Evolutionary conservation across 2,888 invertebrate genomes (phyloP), one percentile per base, ranked within the genome.

Genomic region (Cephonodes hylas): DNA sequence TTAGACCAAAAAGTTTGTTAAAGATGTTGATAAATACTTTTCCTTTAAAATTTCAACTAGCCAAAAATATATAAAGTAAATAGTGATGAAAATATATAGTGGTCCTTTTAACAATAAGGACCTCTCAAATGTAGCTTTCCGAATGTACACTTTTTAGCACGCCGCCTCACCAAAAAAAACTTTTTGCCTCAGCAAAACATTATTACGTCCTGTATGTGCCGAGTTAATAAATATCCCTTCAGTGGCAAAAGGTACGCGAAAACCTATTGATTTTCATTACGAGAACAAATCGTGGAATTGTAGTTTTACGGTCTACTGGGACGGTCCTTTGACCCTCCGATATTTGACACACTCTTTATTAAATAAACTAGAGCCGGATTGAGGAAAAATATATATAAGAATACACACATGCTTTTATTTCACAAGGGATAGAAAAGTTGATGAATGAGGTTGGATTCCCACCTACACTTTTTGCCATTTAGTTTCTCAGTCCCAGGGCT

Each of bases 241-340:
- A 1, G 53, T n/a, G 0, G 18, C 53, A 27, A 31, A 15, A 31
- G 53, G 27, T 53, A 53, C 22, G 22, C 7, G 13, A 13, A 48
- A 62, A 61, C 58, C 63, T 70, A 73, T 74, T 70, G 75, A 75
- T 72, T 69, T 67, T 66, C 63, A 66, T 67, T 69, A 67, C 69
- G 22, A 61, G 53, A 42, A 31, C 44, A 34, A 60, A 59, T 61
- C 44, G 53, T 61, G 22, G 31, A 25, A 27, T 44, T 23, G 20
- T 38, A 4, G n/a, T 18, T 31, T 7, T 27, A 27, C 31, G 31
- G 15, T 3, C 53, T 18, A 31, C 10, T 10, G 4, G 27, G 27
- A 53, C 27, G 53, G 53, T 4, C 18, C n/a, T 27, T 18, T 10
- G 15, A 15, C 8, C 18, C 10, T 4, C 18, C 18, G 27, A 18